Base-by-base conservation (phyloP, 37 sponge, comb jelly and placozoan genomes). In the Diacarnus erythraeanus region DNA sequence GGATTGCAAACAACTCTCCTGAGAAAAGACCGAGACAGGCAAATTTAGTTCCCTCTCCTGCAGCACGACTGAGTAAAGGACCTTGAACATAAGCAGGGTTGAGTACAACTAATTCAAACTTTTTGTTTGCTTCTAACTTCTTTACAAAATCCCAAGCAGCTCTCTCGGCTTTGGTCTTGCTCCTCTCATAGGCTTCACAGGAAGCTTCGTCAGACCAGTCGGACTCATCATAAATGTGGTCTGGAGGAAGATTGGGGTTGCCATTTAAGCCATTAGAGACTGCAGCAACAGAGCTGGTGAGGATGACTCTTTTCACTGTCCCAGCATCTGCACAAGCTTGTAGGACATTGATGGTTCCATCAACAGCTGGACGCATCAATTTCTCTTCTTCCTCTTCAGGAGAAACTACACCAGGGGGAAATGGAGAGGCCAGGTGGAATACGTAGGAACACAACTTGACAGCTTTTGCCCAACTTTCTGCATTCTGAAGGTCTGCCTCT, bases 341-440 rank as follows among this genome's bases (percentile, higher is more conserved):
- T 25, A 97, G 88, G 9, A 97, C 95, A 40, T 87, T 90, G 44
- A 59, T 37, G 6, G 90, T 89, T 0, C 95, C 95, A 26, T 94
- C 89, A 38, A 91, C 95, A 10, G 97, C 92, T 38, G 92, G 90
- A 0, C 37, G 57, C 22, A 96, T 82, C 10, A 86, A 9, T 31
- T 56, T 54, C 2, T 79, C 80, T 22, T 77, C 77, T 22, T 74
- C 71, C 33, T 47, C 51, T n/a, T n/a, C n/a, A n/a, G n/a, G n/a
- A n/a, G n/a, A n/a, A n/a, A n/a, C n/a, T n/a, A n/a, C n/a, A n/a
- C 23, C 64, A 63, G 64, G 64, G 8, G 90, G 87, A 69, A 91
- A 89, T 10, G 95, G 95, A 43, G 97, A 97, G 21, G 97, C 97
- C 0, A 97, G 75, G 71, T 97, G 97, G 42, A 87, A 81, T 6